Evolutionary conservation across 2,113 vertebrate genomes (phyloP).

Genomic region (Trachemys scripta): DNA sequence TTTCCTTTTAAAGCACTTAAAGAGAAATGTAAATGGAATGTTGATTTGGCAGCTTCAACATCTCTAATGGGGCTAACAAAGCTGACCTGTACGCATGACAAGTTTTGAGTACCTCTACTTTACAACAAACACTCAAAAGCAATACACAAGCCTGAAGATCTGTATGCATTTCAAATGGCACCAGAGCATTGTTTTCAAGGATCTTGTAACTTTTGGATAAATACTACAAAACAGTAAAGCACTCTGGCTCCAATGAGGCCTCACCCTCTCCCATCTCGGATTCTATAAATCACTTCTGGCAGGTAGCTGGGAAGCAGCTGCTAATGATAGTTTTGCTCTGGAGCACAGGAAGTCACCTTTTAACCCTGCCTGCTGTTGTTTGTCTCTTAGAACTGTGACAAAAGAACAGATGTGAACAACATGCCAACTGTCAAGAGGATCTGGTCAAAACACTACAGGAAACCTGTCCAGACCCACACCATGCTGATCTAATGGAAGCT

Average conservation of each 20-base stretch:
- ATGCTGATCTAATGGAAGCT: not conserved
- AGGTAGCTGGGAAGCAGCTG: slow-evolving; percentile 97
- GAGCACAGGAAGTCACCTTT: slow-evolving; percentile 95
- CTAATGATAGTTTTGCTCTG: slow-evolving; percentile 84
- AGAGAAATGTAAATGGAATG: not conserved
- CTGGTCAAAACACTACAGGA: slow-evolving; percentile 70
- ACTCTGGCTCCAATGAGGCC: slow-evolving; percentile 26
- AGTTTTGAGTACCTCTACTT: rapidly evolving
- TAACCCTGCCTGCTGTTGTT: slow-evolving; percentile 93
- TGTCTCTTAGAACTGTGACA: slow-evolving; percentile 83
- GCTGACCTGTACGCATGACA: not conserved
- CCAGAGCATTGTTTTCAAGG: not conserved
- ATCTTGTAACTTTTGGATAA: not conserved
- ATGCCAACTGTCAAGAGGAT: slow-evolving; percentile 69
- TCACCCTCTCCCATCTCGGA: not conserved
- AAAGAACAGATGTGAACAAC: slow-evolving; percentile 82
- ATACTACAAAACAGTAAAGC: not conserved
- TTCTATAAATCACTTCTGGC: slow-evolving; percentile 91
- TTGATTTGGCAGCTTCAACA: rapidly evolving
- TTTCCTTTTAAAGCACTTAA: not conserved
- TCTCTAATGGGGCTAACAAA: rapidly evolving
- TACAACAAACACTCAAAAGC: not conserved
- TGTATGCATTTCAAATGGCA: not conserved
- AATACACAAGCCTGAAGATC: rapidly evolving
- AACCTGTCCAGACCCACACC: slow-evolving; percentile 42